These are phyloP conservation scores for Nothobranchius kuhntae DNA, from an alignment of 2,113 vertebrate species.

Conservation along the genomic window DNA sequence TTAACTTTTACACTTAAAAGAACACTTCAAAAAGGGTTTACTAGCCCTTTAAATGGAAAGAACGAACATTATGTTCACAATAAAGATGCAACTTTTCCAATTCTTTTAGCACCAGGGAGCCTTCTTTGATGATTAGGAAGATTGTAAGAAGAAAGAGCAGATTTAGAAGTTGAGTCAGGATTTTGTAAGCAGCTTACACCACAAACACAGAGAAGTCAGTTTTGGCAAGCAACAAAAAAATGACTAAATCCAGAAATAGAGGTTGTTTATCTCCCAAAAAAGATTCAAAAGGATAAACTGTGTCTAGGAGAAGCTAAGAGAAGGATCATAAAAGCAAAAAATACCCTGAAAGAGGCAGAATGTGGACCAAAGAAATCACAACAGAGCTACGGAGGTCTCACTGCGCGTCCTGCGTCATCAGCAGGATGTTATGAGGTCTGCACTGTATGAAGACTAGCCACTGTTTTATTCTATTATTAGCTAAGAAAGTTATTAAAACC, in stretches of 20 bases:
- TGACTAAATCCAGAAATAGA: slow-evolving; percentile 26
- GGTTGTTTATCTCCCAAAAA: slow-evolving; percentile 13
- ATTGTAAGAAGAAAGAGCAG: slow-evolving; percentile 50
- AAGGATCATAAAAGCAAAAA: slow-evolving; percentile 3
- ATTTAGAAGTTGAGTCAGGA: slow-evolving; percentile 47
- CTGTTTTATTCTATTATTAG: no score
- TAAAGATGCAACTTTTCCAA: slow-evolving; percentile 25
- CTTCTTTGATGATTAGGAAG: slow-evolving; percentile 41
- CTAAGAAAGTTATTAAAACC: no score
- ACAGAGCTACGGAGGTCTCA: slow-evolving; percentile 13
- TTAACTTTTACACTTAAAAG: no score
- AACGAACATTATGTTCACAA: slow-evolving; percentile 6
- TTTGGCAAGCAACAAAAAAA: slow-evolving; percentile 15
- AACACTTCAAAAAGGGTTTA: no score
- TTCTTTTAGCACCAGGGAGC: slow-evolving; percentile 19
- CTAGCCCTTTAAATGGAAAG: not conserved
- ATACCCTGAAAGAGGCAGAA: slow-evolving; percentile 4
- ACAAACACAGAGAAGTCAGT: slow-evolving; percentile 18
- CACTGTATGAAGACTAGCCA: no score
- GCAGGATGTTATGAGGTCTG: no score
- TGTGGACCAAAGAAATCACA: slow-evolving; percentile 7
- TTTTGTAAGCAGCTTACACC: slow-evolving; percentile 55
- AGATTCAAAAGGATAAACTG: slow-evolving; percentile 16
- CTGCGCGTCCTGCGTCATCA: not conserved
- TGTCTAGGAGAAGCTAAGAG: slow-evolving; percentile 14